phyloP scores from a whole-genome alignment of 2,888 invertebrate species.

The Andrena hattorfiana region DNA sequence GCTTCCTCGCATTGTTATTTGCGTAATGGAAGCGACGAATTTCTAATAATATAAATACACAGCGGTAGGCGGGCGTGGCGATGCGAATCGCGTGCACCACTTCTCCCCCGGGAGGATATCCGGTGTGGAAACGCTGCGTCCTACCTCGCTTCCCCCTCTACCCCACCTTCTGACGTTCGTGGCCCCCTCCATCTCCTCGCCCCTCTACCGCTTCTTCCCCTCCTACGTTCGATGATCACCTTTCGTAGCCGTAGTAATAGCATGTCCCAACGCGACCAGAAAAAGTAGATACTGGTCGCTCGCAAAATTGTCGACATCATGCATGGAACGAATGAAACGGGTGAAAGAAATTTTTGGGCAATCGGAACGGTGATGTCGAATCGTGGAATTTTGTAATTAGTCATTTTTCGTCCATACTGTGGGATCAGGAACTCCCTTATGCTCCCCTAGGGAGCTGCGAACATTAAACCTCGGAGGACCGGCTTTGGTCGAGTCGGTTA shows the following conservation, averaged over 20 bases:
- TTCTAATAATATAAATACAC: constrained; percentile 58
- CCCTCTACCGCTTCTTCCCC: constrained; percentile 22
- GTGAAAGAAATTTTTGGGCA: too few species aligned
- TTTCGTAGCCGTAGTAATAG: constrained; percentile 59
- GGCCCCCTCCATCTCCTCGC: neutral
- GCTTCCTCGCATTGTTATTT: constrained; percentile 38
- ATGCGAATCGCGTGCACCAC: constrained; percentile 79
- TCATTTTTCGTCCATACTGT: too few species aligned
- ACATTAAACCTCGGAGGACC: too few species aligned
- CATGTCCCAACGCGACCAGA: constrained; percentile 53
- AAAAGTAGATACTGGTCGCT: constrained; percentile 27
- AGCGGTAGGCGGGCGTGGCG: constrained; percentile 69
- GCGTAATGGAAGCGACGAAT: constrained; percentile 58
- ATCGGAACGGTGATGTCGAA: too few species aligned
- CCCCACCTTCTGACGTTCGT: constrained; percentile 26
- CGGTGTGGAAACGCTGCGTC: constrained; percentile 82
- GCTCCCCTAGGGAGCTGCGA: too few species aligned
- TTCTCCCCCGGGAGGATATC: constrained; percentile 82
- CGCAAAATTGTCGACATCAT: constrained; percentile 6
- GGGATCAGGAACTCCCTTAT: too few species aligned
- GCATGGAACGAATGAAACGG: too few species aligned
- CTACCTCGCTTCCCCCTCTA: constrained; percentile 66
- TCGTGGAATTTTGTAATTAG: too few species aligned
- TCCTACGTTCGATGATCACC: constrained; percentile 53
- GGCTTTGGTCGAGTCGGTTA: too few species aligned